Conservation (phyloP, 2,888 invertebrate genomes). For the Hermaeophaga mercurialis region DNA sequence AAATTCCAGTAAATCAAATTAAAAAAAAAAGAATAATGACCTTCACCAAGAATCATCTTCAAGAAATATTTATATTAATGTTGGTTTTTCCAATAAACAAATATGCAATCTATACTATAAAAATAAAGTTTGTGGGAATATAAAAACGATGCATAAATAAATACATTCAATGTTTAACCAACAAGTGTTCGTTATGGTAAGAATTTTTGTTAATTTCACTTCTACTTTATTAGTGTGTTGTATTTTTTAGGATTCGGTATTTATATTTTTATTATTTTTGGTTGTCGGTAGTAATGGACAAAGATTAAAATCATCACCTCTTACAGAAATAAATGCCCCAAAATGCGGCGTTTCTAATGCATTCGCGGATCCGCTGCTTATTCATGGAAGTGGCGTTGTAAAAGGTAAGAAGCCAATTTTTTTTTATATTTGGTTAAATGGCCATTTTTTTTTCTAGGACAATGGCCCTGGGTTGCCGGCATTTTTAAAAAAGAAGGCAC, state of each 20-base stretch:
- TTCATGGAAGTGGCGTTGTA: conserved; percentile 62
- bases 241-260: conserved; percentile 1
- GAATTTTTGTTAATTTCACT: too few relatives aligned
- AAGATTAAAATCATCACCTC: conserved; percentile 16
- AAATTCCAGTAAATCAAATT: too few relatives aligned
- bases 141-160: too few relatives aligned
- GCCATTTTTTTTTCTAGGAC: conserved; percentile 53
- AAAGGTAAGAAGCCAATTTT: conserved; percentile 56
- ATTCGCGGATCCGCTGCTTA: conserved; percentile 62
- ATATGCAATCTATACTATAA: too few relatives aligned
- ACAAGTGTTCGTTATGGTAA: too few relatives aligned
- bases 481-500: conserved; percentile 58
- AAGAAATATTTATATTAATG: too few relatives aligned
- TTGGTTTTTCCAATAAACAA: too few relatives aligned
- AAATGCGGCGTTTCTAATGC: conserved; percentile 58
- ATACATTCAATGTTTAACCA: too few relatives aligned
- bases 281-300: not conserved
- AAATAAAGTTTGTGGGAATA: too few relatives aligned
- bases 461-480: conserved; percentile 72
- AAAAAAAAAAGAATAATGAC: too few relatives aligned
- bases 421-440: not conserved
- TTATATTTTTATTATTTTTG: conserved; percentile 7
- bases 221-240: too few relatives aligned
- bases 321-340: conserved; percentile 21
- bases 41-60: too few relatives aligned